These are phyloP conservation scores for Oryzias curvinotus DNA, from an alignment of 2,113 vertebrate genomes.

Conservation along the genomic window DNA sequence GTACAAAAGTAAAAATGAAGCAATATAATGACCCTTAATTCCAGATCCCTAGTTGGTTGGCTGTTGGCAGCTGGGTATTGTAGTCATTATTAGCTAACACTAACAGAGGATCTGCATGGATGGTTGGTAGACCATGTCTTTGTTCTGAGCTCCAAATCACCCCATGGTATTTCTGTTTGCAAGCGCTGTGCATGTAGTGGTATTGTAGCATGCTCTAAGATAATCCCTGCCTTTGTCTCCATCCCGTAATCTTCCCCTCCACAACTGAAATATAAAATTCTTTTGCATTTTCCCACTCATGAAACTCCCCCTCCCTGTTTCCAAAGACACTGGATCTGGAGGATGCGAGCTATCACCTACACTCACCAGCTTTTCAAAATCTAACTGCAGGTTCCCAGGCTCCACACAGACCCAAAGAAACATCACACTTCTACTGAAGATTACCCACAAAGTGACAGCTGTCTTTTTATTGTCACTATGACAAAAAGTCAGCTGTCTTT, in stretches of 20 bases:
- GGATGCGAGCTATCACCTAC: conserved; percentile 49
- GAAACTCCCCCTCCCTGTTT: conserved; percentile 36
- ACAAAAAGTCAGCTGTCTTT: conserved; percentile 66
- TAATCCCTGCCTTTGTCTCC: conserved; percentile 69
- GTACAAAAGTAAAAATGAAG: conserved; percentile 58
- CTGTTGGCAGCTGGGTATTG: conserved; percentile 56
- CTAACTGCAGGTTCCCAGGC: conserved; percentile 50
- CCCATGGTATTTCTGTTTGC: conserved; percentile 53
- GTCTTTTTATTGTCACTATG: conserved; percentile 44
- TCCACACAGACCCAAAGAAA: conserved; percentile 42
- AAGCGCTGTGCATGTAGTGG: conserved; percentile 45
- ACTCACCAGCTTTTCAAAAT: conserved; percentile 56
- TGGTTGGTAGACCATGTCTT: conserved; percentile 65
- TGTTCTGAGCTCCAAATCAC: conserved; percentile 67
- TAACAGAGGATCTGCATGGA: conserved; percentile 60
- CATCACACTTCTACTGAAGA: conserved; percentile 48
- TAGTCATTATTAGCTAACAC: conserved; percentile 62
- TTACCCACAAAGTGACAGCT: conserved; percentile 61
- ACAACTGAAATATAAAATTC: conserved; percentile 53
- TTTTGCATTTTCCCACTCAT: conserved; percentile 32
- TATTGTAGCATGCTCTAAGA: conserved; percentile 66
- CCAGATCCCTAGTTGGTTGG: conserved; percentile 54
- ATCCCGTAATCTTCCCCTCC: conserved; percentile 54
- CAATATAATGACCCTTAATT: conserved; percentile 72
- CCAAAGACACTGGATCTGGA: conserved; percentile 56